Conservation (phyloP, 2,113 vertebrate genomes). For the Stictonetta naevosa region DNA sequence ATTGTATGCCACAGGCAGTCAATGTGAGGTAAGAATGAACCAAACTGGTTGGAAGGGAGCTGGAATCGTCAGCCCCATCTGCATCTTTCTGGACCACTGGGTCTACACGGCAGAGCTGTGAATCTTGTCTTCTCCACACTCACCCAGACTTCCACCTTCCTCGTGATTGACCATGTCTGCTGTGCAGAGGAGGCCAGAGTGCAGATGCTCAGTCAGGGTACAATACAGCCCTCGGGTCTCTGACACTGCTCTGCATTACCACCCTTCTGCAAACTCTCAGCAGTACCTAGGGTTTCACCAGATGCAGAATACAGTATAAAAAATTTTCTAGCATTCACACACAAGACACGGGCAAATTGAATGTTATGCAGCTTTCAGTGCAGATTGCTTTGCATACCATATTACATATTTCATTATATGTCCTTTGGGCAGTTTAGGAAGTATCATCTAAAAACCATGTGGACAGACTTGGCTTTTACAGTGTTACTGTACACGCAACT, state of each 20-base stretch:
- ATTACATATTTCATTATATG: slow-evolving; percentile 18
- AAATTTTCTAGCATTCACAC: background rate
- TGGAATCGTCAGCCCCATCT: background rate
- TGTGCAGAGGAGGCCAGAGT: background rate
- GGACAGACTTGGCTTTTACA: background rate
- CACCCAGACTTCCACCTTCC: background rate
- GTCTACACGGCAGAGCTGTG: background rate
- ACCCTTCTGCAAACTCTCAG: background rate
- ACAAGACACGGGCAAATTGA: background rate
- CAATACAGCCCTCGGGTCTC: background rate
- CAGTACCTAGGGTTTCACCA: background rate
- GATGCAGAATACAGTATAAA: background rate
- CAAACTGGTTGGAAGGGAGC: background rate
- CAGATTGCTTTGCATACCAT: background rate
- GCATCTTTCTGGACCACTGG: background rate
- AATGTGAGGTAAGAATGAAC: slow-evolving; percentile 50
- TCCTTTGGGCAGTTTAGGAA: slow-evolving; percentile 6
- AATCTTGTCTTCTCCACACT: background rate
- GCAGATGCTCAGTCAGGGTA: background rate
- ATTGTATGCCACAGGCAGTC: slow-evolving; percentile 51
- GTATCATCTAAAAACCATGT: slow-evolving; percentile 27
- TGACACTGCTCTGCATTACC: background rate
- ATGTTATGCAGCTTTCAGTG: background rate
- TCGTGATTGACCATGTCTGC: fast-evolving
- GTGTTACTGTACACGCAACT: background rate